A percentile compares a stretch with the other conserved stretches of the same genome.
Conservation (phyloP, 1,140 invertebrate genomes). For the Aplysia californica region DNA sequence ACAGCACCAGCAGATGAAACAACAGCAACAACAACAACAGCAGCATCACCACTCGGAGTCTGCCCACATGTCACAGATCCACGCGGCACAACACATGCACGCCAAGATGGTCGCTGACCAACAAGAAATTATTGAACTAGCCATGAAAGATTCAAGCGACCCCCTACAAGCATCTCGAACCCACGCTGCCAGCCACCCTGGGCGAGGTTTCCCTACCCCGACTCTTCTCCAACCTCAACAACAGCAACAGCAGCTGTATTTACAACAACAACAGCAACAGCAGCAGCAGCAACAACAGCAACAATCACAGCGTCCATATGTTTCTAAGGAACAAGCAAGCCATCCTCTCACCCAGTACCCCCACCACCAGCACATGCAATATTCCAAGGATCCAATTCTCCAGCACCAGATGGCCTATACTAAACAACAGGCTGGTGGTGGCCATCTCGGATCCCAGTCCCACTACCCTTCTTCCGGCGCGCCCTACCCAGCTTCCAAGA, state of each 20-base stretch:
- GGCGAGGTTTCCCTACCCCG: background rate
- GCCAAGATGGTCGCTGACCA: background rate
- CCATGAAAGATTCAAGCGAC: conserved; percentile 24
- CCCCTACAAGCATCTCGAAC: conserved; percentile 15
- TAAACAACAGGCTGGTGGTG: conserved; percentile 11
- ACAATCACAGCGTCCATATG: background rate
- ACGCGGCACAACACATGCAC: background rate
- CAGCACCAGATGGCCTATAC: conserved; percentile 1
- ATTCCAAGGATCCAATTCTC: conserved; percentile 2
- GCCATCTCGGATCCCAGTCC: too few relatives aligned
- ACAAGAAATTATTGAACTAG: conserved; percentile 26
- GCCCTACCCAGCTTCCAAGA: too few relatives aligned
- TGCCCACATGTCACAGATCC: too few relatives aligned
- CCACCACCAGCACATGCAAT: background rate
- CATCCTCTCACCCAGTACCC: background rate
- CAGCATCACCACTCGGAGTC: background rate
- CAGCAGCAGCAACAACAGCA: conserved; percentile 12
- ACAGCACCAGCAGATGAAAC: background rate
- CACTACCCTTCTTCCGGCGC: too few relatives aligned
- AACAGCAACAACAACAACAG: conserved; percentile 8
- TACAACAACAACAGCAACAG: background rate
- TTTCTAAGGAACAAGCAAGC: background rate
- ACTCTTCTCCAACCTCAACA: background rate
- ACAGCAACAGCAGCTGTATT: background rate
- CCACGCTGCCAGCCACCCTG: background rate